These are phyloP conservation scores for Nasonia vitripennis DNA, from an alignment of 1,140 invertebrate species.

Conservation along the genomic window DNA sequence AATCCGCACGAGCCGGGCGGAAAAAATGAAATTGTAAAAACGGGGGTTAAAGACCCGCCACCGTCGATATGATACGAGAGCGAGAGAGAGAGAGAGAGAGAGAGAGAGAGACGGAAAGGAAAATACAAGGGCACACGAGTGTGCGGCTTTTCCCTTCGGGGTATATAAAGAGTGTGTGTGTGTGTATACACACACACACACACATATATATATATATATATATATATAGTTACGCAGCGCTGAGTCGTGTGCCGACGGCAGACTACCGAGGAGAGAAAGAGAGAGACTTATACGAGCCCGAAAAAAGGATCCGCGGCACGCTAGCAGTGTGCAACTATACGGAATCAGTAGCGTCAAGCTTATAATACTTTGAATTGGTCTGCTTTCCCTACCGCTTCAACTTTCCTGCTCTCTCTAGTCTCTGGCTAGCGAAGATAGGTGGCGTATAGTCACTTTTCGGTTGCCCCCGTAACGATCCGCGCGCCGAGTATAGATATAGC, in stretches of 20 bases:
- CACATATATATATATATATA: too few relatives aligned
- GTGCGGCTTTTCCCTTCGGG: slow-evolving; percentile 12
- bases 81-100: background rate
- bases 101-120: background rate
- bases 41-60: background rate
- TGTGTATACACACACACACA: too few relatives aligned
- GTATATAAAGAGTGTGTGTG: background rate
- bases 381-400: too few relatives aligned
- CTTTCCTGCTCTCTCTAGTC: too few relatives aligned
- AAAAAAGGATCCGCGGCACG: background rate
- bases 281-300: background rate
- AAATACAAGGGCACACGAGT: background rate
- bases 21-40: slow-evolving; percentile 49
- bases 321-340: too few relatives aligned
- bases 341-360: too few relatives aligned
- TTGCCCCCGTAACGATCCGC: background rate
- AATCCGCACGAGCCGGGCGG: slow-evolving; percentile 17
- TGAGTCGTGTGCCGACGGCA: background rate
- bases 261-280: slow-evolving; percentile 48
- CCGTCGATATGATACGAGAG: background rate
- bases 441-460: too few relatives aligned
- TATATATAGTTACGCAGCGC: background rate
- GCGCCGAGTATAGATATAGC: background rate
- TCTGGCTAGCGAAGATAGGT: too few relatives aligned
- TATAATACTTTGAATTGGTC: too few relatives aligned